Percentiles rank a stretch among this genome's conserved stretches.
Evolutionary conservation across 2,797 vertebrate species (phyloP).

Genomic region (Sciurus vulgaris): DNA sequence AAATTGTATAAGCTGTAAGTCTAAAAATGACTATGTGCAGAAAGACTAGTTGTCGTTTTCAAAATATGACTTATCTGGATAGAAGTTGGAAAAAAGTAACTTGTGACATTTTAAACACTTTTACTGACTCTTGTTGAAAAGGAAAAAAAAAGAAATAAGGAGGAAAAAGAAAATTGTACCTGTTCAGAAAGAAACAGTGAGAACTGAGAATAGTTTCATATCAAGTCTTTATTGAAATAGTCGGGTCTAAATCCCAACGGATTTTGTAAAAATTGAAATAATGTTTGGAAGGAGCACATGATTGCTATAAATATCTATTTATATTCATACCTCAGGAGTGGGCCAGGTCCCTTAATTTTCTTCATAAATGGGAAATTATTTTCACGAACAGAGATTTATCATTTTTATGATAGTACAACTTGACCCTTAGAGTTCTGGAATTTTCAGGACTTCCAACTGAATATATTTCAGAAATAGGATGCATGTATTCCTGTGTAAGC

Average conservation of each 20-base stretch:
- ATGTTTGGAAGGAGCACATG: conserved; percentile 71
- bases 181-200: conserved; percentile 54
- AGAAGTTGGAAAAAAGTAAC: conserved; percentile 87
- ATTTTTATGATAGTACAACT: conserved; percentile 56
- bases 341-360: conserved; percentile 75
- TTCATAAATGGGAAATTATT: conserved; percentile 75
- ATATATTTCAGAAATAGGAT: not conserved
- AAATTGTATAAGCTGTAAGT: conserved; percentile 84
- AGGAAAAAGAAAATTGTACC: conserved; percentile 57
- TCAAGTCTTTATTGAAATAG: conserved; percentile 80
- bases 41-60: conserved; percentile 87
- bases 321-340: conserved; percentile 74
- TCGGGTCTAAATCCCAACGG: conserved; percentile 69
- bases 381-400: conserved; percentile 64
- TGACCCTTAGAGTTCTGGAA: conserved; percentile 45
- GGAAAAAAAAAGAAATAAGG: not conserved
- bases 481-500: not conserved
- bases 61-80: conserved; percentile 85
- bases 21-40: conserved; percentile 83
- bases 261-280: conserved; percentile 80
- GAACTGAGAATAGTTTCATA: conserved; percentile 78
- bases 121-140: conserved; percentile 80
- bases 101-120: conserved; percentile 89
- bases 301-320: conserved; percentile 80
- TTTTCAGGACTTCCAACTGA: conserved; percentile 41